A percentile compares a stretch with the other conserved stretches of the same genome.
These are phyloP conservation scores for Molorchus minor DNA, from an alignment of 2,888 invertebrate genomes.

Conservation along the genomic window DNA sequence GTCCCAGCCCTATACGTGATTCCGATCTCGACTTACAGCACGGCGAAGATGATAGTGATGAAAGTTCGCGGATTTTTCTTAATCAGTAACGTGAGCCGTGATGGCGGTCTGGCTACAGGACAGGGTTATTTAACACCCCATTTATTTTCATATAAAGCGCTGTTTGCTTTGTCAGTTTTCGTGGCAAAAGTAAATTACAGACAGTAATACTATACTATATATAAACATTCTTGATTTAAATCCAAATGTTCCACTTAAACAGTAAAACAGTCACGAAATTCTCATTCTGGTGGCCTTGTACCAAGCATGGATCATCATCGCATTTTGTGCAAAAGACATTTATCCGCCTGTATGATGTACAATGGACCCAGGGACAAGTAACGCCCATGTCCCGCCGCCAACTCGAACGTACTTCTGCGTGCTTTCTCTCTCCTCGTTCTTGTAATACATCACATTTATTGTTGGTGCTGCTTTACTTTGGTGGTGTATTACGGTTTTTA, in stretches of 20 bases:
- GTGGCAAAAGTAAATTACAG: too few species aligned
- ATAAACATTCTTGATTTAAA: too few species aligned
- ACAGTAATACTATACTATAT: too few species aligned
- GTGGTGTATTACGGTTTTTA: too few species aligned
- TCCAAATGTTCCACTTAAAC: too few species aligned
- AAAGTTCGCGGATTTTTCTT: too few species aligned
- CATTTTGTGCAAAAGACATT: conserved; percentile 58
- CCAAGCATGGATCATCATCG: conserved; percentile 56
- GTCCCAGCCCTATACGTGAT: conserved; percentile 16
- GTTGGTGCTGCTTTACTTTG: too few species aligned
- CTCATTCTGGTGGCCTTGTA: conserved; percentile 41
- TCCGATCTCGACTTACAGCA: conserved; percentile 1
- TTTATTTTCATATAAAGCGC: too few species aligned
- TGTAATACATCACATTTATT: conserved; percentile 37
- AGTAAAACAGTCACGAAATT: conserved; percentile 30
- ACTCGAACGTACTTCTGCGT: conserved; percentile 45
- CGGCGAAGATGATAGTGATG: conserved; percentile 14
- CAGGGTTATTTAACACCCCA: too few species aligned
- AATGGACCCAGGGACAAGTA: conserved; percentile 49
- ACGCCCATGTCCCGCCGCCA: conserved; percentile 40
- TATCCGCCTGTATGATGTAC: conserved; percentile 57
- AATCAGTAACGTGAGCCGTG: too few species aligned
- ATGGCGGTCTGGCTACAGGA: too few species aligned
- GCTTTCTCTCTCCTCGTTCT: conserved; percentile 34
- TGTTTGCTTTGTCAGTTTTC: too few species aligned